Evolutionary conservation across 2,113 vertebrate species (phyloP).

Genomic region (Grammomys surdaster): DNA sequence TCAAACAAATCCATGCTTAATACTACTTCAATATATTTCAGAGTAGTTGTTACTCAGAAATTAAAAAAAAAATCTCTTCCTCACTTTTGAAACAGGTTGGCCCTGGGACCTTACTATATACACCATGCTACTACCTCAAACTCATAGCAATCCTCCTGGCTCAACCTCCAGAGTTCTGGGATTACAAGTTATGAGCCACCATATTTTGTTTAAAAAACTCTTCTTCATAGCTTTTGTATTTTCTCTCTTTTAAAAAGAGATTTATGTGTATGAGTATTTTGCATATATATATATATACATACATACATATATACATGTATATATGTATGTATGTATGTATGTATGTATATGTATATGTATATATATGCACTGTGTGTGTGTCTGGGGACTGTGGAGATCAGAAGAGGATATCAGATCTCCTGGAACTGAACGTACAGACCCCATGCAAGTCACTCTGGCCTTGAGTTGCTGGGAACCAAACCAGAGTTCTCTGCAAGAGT

Average conservation of each 20-base stretch:
- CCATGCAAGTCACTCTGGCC: background rate
- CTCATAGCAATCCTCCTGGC: background rate
- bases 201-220: background rate
- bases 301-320: too few species aligned
- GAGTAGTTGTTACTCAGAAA: background rate
- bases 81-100: background rate
- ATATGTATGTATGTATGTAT: too few species aligned
- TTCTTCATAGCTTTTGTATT: conserved; percentile 50
- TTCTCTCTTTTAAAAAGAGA: background rate
- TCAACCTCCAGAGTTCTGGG: background rate
- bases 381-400: background rate
- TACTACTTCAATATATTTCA: background rate
- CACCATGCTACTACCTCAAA: background rate
- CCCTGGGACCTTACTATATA: background rate
- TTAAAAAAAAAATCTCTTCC: background rate
- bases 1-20: background rate
- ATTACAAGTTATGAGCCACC: background rate
- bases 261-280: background rate
- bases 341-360: background rate
- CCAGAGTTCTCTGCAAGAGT: background rate
- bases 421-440: background rate
- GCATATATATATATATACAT: background rate
- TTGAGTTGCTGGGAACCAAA: background rate
- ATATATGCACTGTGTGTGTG: background rate
- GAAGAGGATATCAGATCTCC: background rate